Evolutionary conservation across 2,113 vertebrate species (phyloP).

Genomic region (Micromys minutus): DNA sequence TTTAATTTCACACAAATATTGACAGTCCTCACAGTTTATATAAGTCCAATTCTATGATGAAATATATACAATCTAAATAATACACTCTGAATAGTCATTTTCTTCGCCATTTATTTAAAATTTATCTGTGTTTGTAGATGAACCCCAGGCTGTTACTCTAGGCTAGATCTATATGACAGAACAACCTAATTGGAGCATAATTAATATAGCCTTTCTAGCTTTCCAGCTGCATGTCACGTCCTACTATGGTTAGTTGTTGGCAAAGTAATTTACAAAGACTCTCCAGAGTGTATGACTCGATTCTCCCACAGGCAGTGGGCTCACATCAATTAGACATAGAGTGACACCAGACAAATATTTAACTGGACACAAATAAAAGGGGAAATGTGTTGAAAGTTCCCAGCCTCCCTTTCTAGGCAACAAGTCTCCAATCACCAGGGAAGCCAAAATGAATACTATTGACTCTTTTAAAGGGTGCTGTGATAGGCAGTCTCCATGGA

Average conservation of each 20-base stretch:
- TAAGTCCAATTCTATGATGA: neutral
- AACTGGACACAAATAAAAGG: constrained; percentile 45
- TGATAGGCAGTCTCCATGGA: neutral
- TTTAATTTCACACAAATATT: neutral
- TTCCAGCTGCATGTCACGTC: neutral
- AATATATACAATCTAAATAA: neutral
- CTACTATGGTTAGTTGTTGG: neutral
- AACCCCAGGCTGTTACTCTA: neutral
- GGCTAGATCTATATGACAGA: neutral
- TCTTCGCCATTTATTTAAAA: neutral
- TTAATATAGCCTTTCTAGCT: constrained; percentile 22
- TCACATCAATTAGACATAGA: constrained; percentile 40
- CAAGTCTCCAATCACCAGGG: neutral
- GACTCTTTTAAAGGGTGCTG: neutral
- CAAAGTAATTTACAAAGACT: constrained; percentile 43
- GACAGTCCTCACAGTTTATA: neutral
- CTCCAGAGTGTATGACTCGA: constrained; percentile 9
- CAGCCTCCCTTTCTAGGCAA: constrained; percentile 47
- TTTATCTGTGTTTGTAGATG: neutral
- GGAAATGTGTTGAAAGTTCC: constrained; percentile 53
- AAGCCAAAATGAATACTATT: neutral
- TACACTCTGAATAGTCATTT: neutral
- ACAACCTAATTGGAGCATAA: constrained; percentile 18
- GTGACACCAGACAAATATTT: constrained; percentile 65
- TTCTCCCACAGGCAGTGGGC: neutral